Evolutionary conservation across 2,888 invertebrate species (phyloP), one percentile per base, ranked within the genome.

Genomic region (Octodonta nipae): DNA sequence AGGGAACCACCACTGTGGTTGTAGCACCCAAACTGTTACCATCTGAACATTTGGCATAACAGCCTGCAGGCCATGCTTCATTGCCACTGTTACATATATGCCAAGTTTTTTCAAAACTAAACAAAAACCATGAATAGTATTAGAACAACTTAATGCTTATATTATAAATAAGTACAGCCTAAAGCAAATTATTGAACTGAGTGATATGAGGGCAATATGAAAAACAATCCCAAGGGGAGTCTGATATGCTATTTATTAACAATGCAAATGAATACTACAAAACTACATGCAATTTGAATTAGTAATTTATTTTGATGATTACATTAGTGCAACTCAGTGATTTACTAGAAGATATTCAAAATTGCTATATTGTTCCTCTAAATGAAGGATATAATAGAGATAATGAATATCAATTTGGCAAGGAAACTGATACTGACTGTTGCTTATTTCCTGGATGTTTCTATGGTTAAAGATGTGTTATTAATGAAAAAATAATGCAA

Each of bases 51-150:
- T 76, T 70, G 17, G 51, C 49, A 56, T 74, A 78, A 61, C 89
- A 80, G 41, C 81, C 82, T 7, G 71, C 73, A 1, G 95, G 93
- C 95, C 95, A 95, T 11, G 68, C 57, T 46, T 87, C 86, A 13
- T 73, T 71, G 6, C 93, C 93, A 49, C 77, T 79, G 62, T 95
- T 95, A 56, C 78, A 77, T 46, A 95, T 69, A 50, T 75, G 75
- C 88, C 92, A 95, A 29, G 77, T 76, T 66, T 92, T 91, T 51
- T 78, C 71, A 64, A 89, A 89, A 56, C 76, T 78, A 54, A 43
- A 47, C 38, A 17, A 17, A 17, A 15, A 43, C 46, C n/a, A 11
- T 4, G 22, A 3, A 11, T 10, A 22, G 11, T 35, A 29, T 27
- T 10, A 11, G n/a, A 10, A 22, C 4, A 22, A 22, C 11, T 22